Evolutionary conservation across 2,797 vertebrate genomes (phyloP).

Genomic region (Macropodus opercularis): DNA sequence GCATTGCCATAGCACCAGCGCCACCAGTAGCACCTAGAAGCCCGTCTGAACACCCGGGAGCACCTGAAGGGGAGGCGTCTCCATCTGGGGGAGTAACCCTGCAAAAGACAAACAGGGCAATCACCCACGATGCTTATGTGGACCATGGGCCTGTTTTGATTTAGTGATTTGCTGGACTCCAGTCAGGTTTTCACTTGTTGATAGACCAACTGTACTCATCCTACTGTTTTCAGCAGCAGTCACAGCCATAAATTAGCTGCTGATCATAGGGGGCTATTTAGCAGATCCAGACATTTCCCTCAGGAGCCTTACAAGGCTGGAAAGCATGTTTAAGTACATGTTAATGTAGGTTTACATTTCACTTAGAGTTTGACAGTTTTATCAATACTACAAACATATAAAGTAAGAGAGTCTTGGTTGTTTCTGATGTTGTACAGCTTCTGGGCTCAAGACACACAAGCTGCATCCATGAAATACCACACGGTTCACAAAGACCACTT

Average conservation of each 20-base stretch:
- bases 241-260: neutral
- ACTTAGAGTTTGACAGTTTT: neutral
- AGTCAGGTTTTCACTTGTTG: neutral
- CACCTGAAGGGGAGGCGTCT: constrained; percentile 71
- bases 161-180: neutral
- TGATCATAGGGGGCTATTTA: neutral
- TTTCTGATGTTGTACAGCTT: constrained; percentile 17
- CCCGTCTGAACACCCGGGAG: constrained; percentile 60
- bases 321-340: neutral
- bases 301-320: neutral
- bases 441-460: constrained; percentile 15
- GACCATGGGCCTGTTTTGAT: neutral
- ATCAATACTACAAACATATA: neutral
- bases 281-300: neutral
- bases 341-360: neutral
- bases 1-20: constrained; percentile 73
- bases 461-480: constrained; percentile 41
- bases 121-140: neutral
- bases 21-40: constrained; percentile 69
- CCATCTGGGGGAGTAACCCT: constrained; percentile 95
- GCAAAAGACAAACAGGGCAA: neutral
- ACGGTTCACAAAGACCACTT: constrained; percentile 19
- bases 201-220: neutral
- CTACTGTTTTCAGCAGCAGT: neutral
- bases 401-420: neutral